Evolutionary conservation across 2,797 vertebrate species (phyloP).

Genomic region (Haliaeetus albicilla): DNA sequence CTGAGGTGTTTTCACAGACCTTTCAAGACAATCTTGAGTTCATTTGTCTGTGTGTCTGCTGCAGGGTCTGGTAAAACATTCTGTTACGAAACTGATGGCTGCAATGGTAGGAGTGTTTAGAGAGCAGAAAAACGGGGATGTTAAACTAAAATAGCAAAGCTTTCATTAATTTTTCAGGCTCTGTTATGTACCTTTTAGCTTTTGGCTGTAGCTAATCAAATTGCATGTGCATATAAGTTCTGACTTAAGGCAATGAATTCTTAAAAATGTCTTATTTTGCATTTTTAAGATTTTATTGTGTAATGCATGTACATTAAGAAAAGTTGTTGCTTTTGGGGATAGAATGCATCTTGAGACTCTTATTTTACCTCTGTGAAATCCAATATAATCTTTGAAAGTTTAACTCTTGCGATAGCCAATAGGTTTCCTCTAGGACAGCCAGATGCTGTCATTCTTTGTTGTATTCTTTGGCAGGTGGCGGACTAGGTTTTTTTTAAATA

Average conservation of each 20-base stretch:
- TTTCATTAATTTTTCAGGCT: constrained; percentile 8
- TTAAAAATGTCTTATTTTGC: constrained; percentile 20
- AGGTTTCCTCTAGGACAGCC: background rate
- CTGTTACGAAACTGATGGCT: background rate
- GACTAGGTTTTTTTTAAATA: background rate
- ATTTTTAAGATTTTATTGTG: constrained; percentile 6
- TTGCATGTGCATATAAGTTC: background rate
- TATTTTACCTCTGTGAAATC: background rate
- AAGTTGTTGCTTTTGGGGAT: background rate
- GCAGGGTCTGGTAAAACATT: constrained; percentile 9
- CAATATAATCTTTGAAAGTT: background rate
- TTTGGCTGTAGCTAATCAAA: constrained; percentile 16
- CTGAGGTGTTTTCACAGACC: constrained; percentile 34
- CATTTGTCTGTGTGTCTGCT: background rate
- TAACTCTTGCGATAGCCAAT: background rate
- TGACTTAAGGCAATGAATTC: background rate
- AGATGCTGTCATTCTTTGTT: background rate
- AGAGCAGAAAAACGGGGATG: background rate
- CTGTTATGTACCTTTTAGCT: background rate
- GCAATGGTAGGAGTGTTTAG: background rate
- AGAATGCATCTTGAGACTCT: background rate
- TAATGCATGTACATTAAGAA: background rate
- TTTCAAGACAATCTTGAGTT: constrained; percentile 23
- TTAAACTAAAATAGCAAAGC: background rate
- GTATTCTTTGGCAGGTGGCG: background rate